Conservation (phyloP, 2,113 vertebrate genomes). For the Megaceryle maxima region DNA sequence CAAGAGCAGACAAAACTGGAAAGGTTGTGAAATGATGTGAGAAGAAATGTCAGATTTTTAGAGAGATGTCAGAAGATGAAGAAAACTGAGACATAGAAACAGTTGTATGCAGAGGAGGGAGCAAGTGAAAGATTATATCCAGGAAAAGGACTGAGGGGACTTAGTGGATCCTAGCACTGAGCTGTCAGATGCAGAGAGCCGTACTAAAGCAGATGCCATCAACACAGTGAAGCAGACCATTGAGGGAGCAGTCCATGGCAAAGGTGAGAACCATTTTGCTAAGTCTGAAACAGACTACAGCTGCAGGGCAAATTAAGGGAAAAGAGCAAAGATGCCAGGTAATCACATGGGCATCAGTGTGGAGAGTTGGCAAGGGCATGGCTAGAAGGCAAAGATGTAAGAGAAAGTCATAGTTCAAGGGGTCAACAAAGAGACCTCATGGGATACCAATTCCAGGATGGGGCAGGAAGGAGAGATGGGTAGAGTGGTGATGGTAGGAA, state of each 20-base stretch:
- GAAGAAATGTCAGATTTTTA: neutral
- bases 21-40: neutral
- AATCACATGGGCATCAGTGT: neutral
- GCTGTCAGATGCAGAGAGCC: neutral
- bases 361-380: neutral
- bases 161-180: neutral
- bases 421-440: neutral
- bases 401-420: neutral
- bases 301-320: neutral
- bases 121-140: neutral
- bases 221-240: neutral
- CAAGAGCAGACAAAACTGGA: neutral
- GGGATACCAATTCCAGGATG: neutral
- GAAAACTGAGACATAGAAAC: neutral
- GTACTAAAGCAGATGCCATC: neutral
- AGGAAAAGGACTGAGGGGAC: neutral
- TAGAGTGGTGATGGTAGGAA: neutral
- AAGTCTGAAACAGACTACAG: neutral
- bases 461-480: neutral
- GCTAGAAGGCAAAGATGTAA: neutral
- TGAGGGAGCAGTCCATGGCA: neutral
- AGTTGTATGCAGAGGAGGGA: neutral
- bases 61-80: neutral
- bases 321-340: neutral
- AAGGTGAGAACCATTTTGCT: neutral